Evolutionary conservation across 2,888 invertebrate species (phyloP).

Genomic region (Amiota minor): DNA sequence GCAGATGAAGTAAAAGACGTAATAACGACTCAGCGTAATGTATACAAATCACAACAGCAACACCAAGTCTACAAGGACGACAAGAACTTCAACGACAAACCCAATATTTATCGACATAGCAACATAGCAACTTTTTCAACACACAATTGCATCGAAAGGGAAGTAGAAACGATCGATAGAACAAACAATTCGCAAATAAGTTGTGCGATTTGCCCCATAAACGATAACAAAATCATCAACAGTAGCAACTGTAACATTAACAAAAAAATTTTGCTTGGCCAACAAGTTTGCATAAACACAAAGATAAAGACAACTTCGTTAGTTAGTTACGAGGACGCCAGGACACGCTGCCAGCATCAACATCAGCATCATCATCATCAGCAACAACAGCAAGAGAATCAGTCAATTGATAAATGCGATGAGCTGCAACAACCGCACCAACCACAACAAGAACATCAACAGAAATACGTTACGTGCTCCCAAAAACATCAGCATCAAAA

Average conservation of each 20-base stretch:
- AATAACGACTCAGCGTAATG: too few species aligned
- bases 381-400: conserved; percentile 28
- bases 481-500: conserved; percentile 29
- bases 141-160: not conserved
- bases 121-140: conserved; percentile 14
- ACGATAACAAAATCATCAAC: conserved; percentile 24
- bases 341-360: conserved; percentile 23
- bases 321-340: conserved; percentile 34
- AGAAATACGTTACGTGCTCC: not conserved
- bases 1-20: too few species aligned
- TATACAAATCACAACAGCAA: conserved; percentile 33
- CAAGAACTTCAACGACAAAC: too few species aligned
- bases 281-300: conserved; percentile 22
- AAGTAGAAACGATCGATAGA: conserved; percentile 22
- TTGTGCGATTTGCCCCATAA: conserved; percentile 44
- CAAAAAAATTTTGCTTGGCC: conserved; percentile 30
- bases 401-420: too few species aligned
- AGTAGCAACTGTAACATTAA: conserved; percentile 40
- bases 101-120: conserved; percentile 4
- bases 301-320: conserved; percentile 37
- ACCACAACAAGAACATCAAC: conserved; percentile 13
- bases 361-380: conserved; percentile 32
- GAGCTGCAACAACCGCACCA: too few species aligned
- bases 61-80: conserved; percentile 40
- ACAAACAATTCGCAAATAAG: conserved; percentile 48